Evolutionary conservation across 1,140 invertebrate species (phyloP).

Genomic region (Hyposmocoma kahamanoa): DNA sequence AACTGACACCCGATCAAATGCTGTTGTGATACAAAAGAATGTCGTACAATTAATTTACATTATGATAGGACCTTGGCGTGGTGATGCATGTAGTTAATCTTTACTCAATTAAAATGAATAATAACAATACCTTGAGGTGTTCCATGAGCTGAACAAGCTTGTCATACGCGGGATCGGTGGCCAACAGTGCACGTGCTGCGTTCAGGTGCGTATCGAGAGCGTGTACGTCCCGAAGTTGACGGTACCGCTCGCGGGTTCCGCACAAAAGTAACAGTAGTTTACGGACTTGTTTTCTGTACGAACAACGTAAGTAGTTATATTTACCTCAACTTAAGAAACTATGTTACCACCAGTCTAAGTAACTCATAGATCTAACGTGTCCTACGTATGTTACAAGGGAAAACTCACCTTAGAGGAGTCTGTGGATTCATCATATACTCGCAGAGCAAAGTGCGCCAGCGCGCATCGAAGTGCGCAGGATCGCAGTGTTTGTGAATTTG

Average conservation of each 20-base stretch:
- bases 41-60: no score
- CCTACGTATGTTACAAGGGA: no score
- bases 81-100: no score
- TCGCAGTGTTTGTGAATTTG: conserved; percentile 89
- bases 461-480: conserved; percentile 86
- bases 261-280: conserved; percentile 95
- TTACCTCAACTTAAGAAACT: no score
- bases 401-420: conserved; percentile 77
- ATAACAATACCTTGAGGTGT: conserved; percentile 88
- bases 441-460: conserved; percentile 86
- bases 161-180: conserved; percentile 85
- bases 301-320: no score
- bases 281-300: conserved; percentile 80
- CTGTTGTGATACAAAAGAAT: no score
- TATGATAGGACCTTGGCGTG: no score
- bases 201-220: conserved; percentile 88
- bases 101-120: no score
- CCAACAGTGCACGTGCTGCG: conserved; percentile 73
- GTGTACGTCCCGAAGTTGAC: conserved; percentile 94
- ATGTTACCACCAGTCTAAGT: no score
- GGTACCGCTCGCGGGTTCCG: conserved; percentile 96
- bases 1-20: no score
- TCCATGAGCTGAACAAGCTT: conserved; percentile 94
- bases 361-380: no score
- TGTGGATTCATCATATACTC: conserved; percentile 97